These are phyloP conservation scores for Leucoraja ocellata DNA, from an alignment of 2,797 vertebrate species.

Conservation along the genomic window DNA sequence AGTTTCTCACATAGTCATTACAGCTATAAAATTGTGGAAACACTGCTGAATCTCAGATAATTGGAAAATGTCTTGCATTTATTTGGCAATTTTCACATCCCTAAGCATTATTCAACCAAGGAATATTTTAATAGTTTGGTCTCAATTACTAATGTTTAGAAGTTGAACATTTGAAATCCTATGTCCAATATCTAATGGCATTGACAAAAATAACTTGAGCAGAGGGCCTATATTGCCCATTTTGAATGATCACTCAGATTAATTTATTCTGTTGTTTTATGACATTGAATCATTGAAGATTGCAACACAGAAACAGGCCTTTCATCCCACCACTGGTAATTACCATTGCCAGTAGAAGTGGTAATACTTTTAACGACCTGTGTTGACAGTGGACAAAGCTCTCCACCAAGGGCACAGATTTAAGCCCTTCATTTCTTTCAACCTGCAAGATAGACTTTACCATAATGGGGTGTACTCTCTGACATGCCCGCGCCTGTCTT, in stretches of 20 bases:
- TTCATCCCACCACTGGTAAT: too few relatives aligned
- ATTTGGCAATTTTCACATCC: too few relatives aligned
- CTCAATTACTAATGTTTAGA: neutral
- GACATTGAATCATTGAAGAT: neutral
- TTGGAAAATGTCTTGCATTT: neutral
- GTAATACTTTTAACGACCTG: neutral
- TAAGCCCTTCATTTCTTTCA: neutral
- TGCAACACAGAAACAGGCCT: too few relatives aligned
- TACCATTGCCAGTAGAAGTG: neutral
- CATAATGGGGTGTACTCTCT: neutral
- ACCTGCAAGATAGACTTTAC: neutral
- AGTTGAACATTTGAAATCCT: neutral
- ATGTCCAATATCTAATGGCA: neutral
- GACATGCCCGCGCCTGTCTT: neutral
- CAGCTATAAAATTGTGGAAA: neutral
- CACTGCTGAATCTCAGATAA: neutral
- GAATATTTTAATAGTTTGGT: too few relatives aligned
- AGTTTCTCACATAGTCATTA: neutral
- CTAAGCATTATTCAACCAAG: too few relatives aligned
- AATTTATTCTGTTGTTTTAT: neutral
- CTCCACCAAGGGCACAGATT: neutral
- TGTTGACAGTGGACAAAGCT: neutral
- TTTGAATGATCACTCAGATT: neutral
- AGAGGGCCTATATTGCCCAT: too few relatives aligned
- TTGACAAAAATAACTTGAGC: too few relatives aligned